Conservation (phyloP, 64 coral and sea anemone genomes). For the Dendronephthya gigantea region DNA sequence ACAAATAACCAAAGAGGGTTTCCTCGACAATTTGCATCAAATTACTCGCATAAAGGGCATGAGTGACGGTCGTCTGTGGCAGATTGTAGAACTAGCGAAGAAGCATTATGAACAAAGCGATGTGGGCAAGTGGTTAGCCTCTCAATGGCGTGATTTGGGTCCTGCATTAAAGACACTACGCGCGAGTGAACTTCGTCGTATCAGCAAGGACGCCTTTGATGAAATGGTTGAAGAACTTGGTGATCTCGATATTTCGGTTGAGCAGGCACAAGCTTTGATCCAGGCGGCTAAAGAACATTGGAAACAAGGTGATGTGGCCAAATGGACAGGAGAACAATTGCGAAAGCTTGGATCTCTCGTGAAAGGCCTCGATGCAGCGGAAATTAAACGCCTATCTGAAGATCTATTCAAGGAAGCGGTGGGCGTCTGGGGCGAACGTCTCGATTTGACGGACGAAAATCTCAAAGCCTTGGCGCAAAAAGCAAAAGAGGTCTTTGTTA, state of each 20-base stretch:
- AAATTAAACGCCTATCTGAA: conserved; percentile 54
- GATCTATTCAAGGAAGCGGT: conserved; percentile 74
- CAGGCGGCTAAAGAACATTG: conserved; percentile 66
- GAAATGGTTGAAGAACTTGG: conserved; percentile 66
- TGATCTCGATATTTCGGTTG: conserved; percentile 28
- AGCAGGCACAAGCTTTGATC: conserved; percentile 60
- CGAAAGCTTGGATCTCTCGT: conserved; percentile 70
- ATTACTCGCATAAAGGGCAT: conserved; percentile 66
- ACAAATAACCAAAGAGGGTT: conserved; percentile 72
- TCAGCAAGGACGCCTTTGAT: conserved; percentile 60
- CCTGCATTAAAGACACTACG: conserved; percentile 63
- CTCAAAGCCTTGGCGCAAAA: conserved; percentile 60
- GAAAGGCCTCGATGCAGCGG: conserved; percentile 51
- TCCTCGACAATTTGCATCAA: conserved; percentile 63
- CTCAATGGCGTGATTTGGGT: conserved; percentile 62
- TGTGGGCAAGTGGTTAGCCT: conserved; percentile 71
- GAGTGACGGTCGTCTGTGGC: conserved; percentile 38
- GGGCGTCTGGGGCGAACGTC: conserved; percentile 61
- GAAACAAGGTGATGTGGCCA: conserved; percentile 47
- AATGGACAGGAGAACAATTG: conserved; percentile 72
- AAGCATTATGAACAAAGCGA: conserved; percentile 78
- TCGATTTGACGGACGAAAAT: conserved; percentile 46
- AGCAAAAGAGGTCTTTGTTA: conserved; percentile 51
- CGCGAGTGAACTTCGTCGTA: conserved; percentile 67
- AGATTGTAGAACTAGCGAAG: conserved; percentile 66